Evolutionary conservation across 2,797 vertebrate species (phyloP).

Genomic region (Harpagifer antarcticus): DNA sequence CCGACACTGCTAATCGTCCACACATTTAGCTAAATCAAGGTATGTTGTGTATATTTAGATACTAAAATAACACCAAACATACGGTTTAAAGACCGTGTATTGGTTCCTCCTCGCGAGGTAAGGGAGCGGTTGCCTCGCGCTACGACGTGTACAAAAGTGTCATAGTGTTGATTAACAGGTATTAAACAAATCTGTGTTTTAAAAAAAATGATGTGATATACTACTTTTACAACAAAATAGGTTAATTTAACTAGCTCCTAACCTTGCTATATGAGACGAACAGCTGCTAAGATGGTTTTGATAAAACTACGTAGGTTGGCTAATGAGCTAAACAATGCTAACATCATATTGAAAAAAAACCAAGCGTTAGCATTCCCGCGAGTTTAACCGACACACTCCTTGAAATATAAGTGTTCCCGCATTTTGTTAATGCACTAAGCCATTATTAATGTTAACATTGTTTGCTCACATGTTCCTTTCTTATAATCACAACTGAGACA

Average conservation of each 20-base stretch:
- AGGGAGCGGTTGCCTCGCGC: no score
- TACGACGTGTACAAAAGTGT: background rate
- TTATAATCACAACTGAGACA: accelerated
- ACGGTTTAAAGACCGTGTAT: no score
- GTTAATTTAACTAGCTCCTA: no score
- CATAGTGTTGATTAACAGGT: background rate
- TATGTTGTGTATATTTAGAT: background rate
- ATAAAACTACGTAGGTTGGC: constrained; percentile 19
- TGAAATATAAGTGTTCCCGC: background rate
- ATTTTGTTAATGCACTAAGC: background rate
- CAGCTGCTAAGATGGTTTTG: background rate
- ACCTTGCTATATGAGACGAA: background rate
- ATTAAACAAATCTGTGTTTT: background rate
- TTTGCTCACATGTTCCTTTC: accelerated
- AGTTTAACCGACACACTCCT: no score
- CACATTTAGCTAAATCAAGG: background rate
- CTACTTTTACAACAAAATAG: accelerated
- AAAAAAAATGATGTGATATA: accelerated
- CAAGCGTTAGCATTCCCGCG: background rate
- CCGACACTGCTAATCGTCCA: background rate
- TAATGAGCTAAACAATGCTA: constrained; percentile 42
- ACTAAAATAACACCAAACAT: no score
- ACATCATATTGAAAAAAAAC: background rate
- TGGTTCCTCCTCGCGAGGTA: no score
- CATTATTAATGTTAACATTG: accelerated